Evolutionary conservation across 35 echinoderm and acorn worm genomes (phyloP).

Genomic region (Heliocidaris erythrogramma): DNA sequence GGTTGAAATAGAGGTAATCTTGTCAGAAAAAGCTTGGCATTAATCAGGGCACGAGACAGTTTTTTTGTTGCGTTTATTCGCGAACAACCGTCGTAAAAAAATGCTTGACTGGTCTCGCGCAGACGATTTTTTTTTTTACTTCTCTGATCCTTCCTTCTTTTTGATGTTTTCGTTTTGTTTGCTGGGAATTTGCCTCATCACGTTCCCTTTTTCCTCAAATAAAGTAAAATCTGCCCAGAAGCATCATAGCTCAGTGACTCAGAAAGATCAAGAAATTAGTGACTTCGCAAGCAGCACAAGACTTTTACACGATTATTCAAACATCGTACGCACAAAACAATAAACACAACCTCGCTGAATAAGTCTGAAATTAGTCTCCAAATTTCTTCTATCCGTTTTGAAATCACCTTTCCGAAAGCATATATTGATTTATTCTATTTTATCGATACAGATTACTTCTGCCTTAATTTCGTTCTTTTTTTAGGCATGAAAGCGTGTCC

Average conservation of each 20-base stretch:
- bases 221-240: too few relatives aligned
- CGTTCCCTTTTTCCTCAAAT: neutral
- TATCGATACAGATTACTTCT: neutral
- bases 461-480: slow-evolving; percentile 10
- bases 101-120: neutral
- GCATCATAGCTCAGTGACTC: too few relatives aligned
- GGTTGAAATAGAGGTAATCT: slow-evolving; percentile 31
- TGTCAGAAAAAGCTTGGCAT: slow-evolving; percentile 13
- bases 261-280: too few relatives aligned
- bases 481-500: neutral
- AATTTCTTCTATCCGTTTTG: neutral
- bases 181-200: neutral
- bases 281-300: too few relatives aligned
- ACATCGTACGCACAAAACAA: neutral
- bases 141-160: neutral
- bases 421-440: neutral
- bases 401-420: neutral
- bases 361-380: neutral
- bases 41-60: neutral
- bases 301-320: too few relatives aligned
- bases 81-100: neutral
- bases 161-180: neutral
- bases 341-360: neutral
- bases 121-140: neutral
- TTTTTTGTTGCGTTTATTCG: neutral